phyloP scores from a whole-genome alignment of 2,797 vertebrate genomes.

The Micromesistius poutassou region DNA sequence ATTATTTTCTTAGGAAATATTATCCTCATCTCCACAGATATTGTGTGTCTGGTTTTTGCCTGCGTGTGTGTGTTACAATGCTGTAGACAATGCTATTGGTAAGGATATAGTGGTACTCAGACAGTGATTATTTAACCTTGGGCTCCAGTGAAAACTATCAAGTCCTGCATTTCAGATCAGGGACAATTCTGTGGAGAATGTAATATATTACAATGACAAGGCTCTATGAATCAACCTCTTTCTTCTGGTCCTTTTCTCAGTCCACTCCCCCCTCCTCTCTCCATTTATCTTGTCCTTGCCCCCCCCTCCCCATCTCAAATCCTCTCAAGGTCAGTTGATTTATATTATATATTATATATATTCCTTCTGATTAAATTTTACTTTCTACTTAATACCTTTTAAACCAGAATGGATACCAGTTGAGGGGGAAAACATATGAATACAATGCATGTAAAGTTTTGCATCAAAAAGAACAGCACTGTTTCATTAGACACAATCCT shows the following conservation, averaged over 20 bases:
- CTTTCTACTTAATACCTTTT: not conserved
- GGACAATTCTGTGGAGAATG: slow-evolving; percentile 22
- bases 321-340: slow-evolving; percentile 56
- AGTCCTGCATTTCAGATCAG: slow-evolving; percentile 19
- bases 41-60: slow-evolving; percentile 4
- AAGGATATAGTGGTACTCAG: slow-evolving; percentile 33
- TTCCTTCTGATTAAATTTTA: slow-evolving; percentile 25
- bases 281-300: not conserved
- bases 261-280: not conserved
- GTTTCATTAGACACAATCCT: not conserved
- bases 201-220: slow-evolving; percentile 26
- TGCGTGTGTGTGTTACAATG: slow-evolving; percentile 17
- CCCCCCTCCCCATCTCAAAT: slow-evolving; percentile 5
- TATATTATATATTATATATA: slow-evolving; percentile 6
- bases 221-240: slow-evolving; percentile 16
- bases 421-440: not conserved
- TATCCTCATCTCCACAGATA: slow-evolving; percentile 16
- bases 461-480: not conserved
- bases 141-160: slow-evolving; percentile 11
- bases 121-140: slow-evolving; percentile 38
- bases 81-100: slow-evolving; percentile 45
- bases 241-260: not conserved
- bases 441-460: not conserved
- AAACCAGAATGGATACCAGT: not conserved
- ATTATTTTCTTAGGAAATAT: slow-evolving; percentile 8